Evolutionary conservation across 1,140 invertebrate species (phyloP), one percentile per base, ranked within the genome.

Genomic region (Diorhabda elongata): DNA sequence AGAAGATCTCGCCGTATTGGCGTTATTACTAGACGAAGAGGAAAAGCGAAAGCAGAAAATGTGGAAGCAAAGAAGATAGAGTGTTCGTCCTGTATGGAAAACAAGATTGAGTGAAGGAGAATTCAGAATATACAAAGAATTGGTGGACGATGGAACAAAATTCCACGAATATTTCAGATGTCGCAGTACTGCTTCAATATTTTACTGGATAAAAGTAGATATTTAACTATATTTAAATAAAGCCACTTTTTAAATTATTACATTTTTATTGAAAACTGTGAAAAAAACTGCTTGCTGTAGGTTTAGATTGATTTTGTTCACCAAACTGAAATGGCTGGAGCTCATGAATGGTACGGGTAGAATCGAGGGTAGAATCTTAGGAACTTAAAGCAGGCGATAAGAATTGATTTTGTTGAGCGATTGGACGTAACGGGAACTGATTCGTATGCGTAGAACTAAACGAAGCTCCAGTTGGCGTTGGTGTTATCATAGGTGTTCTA

Each of bases 121-220:
- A n/a, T n/a, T 1, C 26, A 26, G 26, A 26, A 26, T 26, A 26
- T 26, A 26, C 1, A 26, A 26, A 26, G 1, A 26, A 26, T 26
- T 26, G 26, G 26, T 26, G 26, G 26, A 26, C 26, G 26, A 26
- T 70, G 71, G 67, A 57, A 68, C 62, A 44, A 71, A 71, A 52
- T 67, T 64, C 44, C 41, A 68, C 56, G 47, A 61, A 57, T 67
- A 67, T 63, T 70, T 70, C 64, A 58, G 59, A 68, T 70, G 69
- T 11, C 69, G 26, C 42, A 58, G 11, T 11, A 44, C 11, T 45
- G 11, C 5, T 70, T 70, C 57, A 5, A 64, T 57, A 44, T 45
- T 11, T 44, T 61, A 45, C 67, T 68, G 26, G 64, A 64, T 3
- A 71, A 73, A 52, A 64, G 67, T 73, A 68, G 8, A 7, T 26